Base-by-base conservation (phyloP, 2,888 invertebrate genomes). In the Ischnus inquisitorius region DNA sequence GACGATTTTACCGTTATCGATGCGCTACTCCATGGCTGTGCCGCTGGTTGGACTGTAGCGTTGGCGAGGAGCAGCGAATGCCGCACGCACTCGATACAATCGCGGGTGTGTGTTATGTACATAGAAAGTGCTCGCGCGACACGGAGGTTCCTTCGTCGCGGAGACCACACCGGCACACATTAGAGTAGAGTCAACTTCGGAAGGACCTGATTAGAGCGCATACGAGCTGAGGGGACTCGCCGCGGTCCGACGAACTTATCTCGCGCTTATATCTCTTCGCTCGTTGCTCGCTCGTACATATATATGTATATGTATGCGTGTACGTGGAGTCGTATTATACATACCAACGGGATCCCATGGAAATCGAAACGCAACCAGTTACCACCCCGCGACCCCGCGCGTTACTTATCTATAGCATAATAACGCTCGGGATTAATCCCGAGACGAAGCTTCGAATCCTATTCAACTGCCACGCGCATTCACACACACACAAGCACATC, bases 341-440 rank as follows among this genome's bases (percentile, higher is more conserved):
- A 82, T 78, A 51, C 67, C 74, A 62, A 83, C 84, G 77, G 77
- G 85, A 87, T 85, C 86, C 65, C 82, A 83, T 87, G 87, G 83
- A 87, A 87, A 87, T 87, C 85, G 87, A 85, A 87, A 87, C 84
- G 69, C 68, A 77, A 87, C 86, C 77, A 87, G 85, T 86, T 86
- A 64, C 65, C 25, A 54, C 65, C 16, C 69, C 5, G 43, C 22
- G 16, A 76, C 25, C 34, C 19, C 46, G 22, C 8, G 12, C n/a
- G n/a, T 43, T 81, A 48, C 64, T 82, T 69, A 46, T 68, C 43
- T 72, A 67, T 65, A 75, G 28, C 75, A 57, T 65, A 79, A 75
- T 71, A 57, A 39, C 39, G 46, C 83, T 65, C 71, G 62, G 54
- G 68, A 48, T 82, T 41, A 79, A 75, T 74, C 68, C 79, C 78